Percentiles rank a stretch among this genome's conserved stretches.
Evolutionary conservation across 2,113 vertebrate genomes (phyloP).

Genomic region (Ursus arctos): DNA sequence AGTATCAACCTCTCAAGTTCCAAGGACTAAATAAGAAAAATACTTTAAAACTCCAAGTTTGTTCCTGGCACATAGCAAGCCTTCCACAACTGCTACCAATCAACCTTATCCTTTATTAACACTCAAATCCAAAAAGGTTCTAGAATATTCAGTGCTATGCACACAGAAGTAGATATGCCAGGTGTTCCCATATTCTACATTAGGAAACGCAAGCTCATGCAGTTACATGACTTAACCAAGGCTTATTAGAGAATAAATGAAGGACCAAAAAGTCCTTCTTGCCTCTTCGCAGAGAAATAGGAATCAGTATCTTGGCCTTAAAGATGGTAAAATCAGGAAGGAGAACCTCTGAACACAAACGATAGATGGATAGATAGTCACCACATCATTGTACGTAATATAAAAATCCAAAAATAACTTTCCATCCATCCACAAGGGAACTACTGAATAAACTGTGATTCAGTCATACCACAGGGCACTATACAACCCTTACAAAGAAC

Average conservation of each 20-base stretch:
- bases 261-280: slow-evolving; percentile 26
- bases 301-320: neutral
- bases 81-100: neutral
- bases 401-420: neutral
- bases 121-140: neutral
- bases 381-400: neutral
- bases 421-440: neutral
- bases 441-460: neutral
- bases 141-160: neutral
- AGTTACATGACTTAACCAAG: neutral
- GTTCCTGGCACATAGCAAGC: neutral
- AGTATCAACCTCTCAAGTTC: neutral
- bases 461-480: neutral
- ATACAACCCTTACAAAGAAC: neutral
- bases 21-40: neutral
- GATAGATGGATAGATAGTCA: neutral
- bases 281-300: neutral
- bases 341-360: neutral
- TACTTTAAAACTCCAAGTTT: neutral
- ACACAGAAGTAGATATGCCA: neutral
- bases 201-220: neutral
- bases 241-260: neutral
- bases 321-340: neutral
- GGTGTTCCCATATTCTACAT: neutral
- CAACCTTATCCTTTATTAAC: neutral